Percentiles rank a stretch among this genome's conserved stretches.
Evolutionary conservation across 1,140 invertebrate species (phyloP).

Genomic region (Ceratoteleas bidentatus): DNA sequence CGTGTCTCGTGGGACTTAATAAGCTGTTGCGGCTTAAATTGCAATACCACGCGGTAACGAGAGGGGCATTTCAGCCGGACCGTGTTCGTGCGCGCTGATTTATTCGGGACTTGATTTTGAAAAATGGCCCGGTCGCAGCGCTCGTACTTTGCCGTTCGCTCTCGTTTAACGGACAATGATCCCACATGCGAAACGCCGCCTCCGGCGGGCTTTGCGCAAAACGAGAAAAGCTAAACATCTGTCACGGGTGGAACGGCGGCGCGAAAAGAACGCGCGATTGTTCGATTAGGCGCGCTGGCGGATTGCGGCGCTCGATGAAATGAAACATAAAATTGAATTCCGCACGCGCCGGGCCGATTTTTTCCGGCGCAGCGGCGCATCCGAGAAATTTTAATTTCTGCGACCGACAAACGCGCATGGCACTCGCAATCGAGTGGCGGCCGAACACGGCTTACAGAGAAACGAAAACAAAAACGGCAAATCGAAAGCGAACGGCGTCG

Average conservation of each 20-base stretch:
- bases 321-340: too few species aligned
- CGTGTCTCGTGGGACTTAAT: conserved; percentile 15
- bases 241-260: conserved; percentile 34
- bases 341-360: too few species aligned
- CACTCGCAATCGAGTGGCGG: too few species aligned
- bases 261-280: conserved; percentile 51
- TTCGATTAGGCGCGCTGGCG: conserved; percentile 42
- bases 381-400: too few species aligned
- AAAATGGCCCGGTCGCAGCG: conserved; percentile 37
- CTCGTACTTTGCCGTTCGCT: conserved; percentile 25
- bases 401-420: too few species aligned
- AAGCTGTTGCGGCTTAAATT: conserved; percentile 11
- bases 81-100: conserved; percentile 29
- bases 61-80: too few species aligned
- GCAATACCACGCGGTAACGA: conserved; percentile 2
- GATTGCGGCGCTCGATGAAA: conserved; percentile 39
- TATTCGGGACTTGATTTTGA: conserved; percentile 45
- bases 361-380: too few species aligned
- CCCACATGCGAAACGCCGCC: conserved; percentile 53
- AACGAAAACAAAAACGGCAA: conserved; percentile 56
- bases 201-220: conserved; percentile 48
- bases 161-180: conserved; percentile 59
- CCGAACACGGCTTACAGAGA: too few species aligned
- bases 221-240: conserved; percentile 63
- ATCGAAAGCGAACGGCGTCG: conserved; percentile 6